Evolutionary conservation across 2,113 vertebrate species (phyloP), one percentile per base, ranked within the genome.

Genomic region (Rhipidura dahli): DNA sequence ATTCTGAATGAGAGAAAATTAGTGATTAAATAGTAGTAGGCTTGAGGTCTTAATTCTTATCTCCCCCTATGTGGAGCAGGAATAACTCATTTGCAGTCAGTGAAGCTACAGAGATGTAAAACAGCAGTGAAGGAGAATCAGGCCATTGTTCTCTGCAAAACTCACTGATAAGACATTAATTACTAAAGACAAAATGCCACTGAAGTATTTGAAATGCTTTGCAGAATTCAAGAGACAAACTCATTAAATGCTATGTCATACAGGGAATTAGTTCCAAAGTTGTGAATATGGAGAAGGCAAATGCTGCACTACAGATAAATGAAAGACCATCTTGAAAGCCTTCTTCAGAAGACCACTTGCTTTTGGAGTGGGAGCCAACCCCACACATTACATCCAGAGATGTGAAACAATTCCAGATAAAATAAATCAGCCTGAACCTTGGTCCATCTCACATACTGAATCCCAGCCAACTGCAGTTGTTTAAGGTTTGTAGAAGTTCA

Each of bases 161-260:
- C 64, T 97, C 81, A 92, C 64, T 93, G 95, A 96, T 97, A 97
- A 97, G 94, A 92, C 81, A 93, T 96, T 97, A 96, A 97, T 96
- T 96, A 91, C 91, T 86, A 82, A 88, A 88, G 59, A 95, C 86
- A 96, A 95, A 97, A 94, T 95, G 89, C 64, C 95, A 95, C 94
- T 89, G 92, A 94, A 96, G 94, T 90, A 88, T 97, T 94, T 96
- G 56, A 96, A 97, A 95, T 93, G 73, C 91, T 95, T 91, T 96
- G 82, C 93, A 87, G 94, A 89, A 85, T 90, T 92, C 94, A 91
- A 71, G 94, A 96, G 90, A 96, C 85, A 97, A 97, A 96, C 90
- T 96, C 86, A 87, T 97, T 96, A 96, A 97, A 85, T 69, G 50
- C 49, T 76, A 30, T 92, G 91, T 93, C 37, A 37, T 85, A 95